These are phyloP conservation scores for Thomomys bottae DNA, from an alignment of 2,113 vertebrate species.

Conservation along the genomic window DNA sequence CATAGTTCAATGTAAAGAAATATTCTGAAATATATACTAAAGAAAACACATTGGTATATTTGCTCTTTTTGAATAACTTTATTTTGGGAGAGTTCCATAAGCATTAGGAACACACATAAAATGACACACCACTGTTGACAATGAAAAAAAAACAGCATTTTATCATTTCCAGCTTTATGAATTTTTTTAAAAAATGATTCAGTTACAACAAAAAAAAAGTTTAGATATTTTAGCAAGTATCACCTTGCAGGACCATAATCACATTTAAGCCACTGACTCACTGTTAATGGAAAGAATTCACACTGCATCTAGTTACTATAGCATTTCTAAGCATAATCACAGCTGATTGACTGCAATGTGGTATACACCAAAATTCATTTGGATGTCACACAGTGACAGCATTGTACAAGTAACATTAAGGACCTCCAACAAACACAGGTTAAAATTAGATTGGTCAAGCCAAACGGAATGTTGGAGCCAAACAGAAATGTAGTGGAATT, in stretches of 20 bases:
- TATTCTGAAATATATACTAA: constrained; percentile 51
- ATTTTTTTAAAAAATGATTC: constrained; percentile 83
- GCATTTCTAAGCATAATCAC: constrained; percentile 88
- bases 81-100: constrained; percentile 86
- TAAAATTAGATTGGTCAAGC: constrained; percentile 79
- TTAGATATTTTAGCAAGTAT: constrained; percentile 85
- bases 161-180: constrained; percentile 87
- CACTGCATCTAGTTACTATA: constrained; percentile 86
- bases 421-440: constrained; percentile 84
- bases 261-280: constrained; percentile 85
- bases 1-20: constrained; percentile 1
- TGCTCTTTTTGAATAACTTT: constrained; percentile 84
- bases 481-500: constrained; percentile 87
- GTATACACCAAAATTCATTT: constrained; percentile 85
- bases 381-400: constrained; percentile 97
- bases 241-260: constrained; percentile 85
- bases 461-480: constrained; percentile 85
- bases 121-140: constrained; percentile 88
- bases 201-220: constrained; percentile 83
- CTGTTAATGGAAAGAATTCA: constrained; percentile 81
- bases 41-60: constrained; percentile 48
- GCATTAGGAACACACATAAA: constrained; percentile 87
- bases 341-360: constrained; percentile 86
- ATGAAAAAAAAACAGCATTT: constrained; percentile 82
- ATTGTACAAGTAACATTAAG: constrained; percentile 86